Evolutionary conservation across 30 jellyfish, hydroid and myxozoan species (phyloP), one percentile per base, ranked within the genome.

Genomic region (Pelagia noctiluca): DNA sequence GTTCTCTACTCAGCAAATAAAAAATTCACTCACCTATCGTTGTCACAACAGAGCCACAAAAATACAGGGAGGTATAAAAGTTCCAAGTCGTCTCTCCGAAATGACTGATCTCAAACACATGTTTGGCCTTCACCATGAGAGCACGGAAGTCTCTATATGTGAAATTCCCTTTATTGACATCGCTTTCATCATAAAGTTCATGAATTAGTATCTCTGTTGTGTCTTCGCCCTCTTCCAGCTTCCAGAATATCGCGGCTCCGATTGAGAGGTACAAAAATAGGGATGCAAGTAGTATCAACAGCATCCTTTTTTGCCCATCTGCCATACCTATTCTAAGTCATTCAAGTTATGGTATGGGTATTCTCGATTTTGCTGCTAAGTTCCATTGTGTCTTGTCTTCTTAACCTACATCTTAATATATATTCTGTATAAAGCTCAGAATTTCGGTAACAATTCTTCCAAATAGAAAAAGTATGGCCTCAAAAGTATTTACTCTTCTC

Each of bases 31-130:
- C 42, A 86, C 96, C 96, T 2, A 86, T 86, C 0, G 96, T 86
- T 35, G 96, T 86, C 23, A 86, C 96, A 76, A 86, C 96, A 32
- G 96, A 86, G 2, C 96, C 96, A 35, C 96, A 86, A 33, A 86
- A 86, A 50, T 86, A 86, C 46, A 75, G 53, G 8, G 96, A 84
- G 11, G 80, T 50, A 75, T 76, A 86, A 52, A 71, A 76, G 5
- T 84, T 50, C 96, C 96, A 86, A 19, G 50, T 50, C 1, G 82
- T 0, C 36, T 65, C 80, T 2, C 86, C 90, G 52, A 86, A 66
- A 63, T 67, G 88, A n/a, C 90, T 42, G 10, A 36, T 29, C 29
- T 52, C 64, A 37, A 82, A 82, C 21, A 67, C 76, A 3, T 48
- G 76, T 21, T 67, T 75, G 32, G 67, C 89, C 25, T 42, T 30